These are phyloP conservation scores for Palaemon carinicauda DNA, from an alignment of 1,140 invertebrate species.

Conservation along the genomic window DNA sequence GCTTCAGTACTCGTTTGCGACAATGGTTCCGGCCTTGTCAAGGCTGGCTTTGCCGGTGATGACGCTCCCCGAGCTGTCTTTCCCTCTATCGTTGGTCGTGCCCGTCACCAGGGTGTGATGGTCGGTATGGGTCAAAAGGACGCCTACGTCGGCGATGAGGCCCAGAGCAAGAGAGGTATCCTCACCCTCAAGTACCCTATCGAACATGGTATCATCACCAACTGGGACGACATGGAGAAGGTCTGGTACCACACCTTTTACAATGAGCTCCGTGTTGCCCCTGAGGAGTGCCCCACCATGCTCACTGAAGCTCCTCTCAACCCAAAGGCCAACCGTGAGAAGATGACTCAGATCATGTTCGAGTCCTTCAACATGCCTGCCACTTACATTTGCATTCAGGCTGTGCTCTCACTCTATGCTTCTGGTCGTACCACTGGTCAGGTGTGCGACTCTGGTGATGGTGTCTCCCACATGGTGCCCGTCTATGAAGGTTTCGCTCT, in stretches of 20 bases:
- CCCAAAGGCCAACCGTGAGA: constrained; percentile 88
- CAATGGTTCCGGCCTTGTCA: constrained; percentile 75
- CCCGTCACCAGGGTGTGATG: constrained; percentile 80
- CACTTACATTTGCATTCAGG: constrained; percentile 46
- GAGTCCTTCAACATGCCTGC: constrained; percentile 64
- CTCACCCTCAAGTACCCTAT: constrained; percentile 93
- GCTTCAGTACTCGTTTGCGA: too few relatives aligned
- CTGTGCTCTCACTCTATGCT: constrained; percentile 47
- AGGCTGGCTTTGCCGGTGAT: constrained; percentile 78
- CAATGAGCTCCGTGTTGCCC: constrained; percentile 94
- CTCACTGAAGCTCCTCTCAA: constrained; percentile 73
- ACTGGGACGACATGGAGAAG: constrained; percentile 90
- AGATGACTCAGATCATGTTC: constrained; percentile 89
- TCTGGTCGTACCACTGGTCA: constrained; percentile 50
- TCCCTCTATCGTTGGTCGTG: constrained; percentile 76
- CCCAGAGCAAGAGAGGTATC: constrained; percentile 90
- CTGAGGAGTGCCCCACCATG: constrained; percentile 91
- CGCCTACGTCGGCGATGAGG: constrained; percentile 90
- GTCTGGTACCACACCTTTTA: constrained; percentile 97
- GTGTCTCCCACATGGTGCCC: constrained; percentile 42
- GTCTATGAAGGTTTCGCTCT: constrained; percentile 50
- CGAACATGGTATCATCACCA: constrained; percentile 94
- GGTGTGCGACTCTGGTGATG: constrained; percentile 51
- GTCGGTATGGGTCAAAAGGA: constrained; percentile 96
- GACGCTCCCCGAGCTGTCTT: constrained; percentile 95